Conservation (phyloP, 1,140 invertebrate species). For the Coelopa frigida region DNA sequence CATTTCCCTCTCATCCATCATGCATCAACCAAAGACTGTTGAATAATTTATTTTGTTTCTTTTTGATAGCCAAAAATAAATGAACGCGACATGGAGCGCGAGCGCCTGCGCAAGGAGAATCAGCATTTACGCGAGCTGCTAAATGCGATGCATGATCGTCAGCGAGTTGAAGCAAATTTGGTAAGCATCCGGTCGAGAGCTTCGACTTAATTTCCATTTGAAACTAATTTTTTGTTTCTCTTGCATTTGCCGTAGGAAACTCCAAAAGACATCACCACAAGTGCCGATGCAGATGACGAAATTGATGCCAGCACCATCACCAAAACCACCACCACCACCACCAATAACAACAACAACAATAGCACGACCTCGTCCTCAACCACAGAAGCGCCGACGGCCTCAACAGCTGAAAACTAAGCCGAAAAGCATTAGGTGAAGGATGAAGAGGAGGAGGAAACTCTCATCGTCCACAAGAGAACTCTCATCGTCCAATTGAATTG, state of each 20-base stretch:
- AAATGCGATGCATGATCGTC: conserved; percentile 53
- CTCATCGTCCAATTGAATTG: no score
- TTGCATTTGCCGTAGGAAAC: conserved; percentile 24
- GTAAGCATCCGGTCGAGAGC: conserved; percentile 14
- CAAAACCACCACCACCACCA: conserved; percentile 32
- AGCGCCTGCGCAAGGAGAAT: conserved; percentile 63
- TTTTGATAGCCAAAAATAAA: conserved; percentile 59
- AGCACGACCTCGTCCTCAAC: neutral
- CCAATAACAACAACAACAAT: conserved; percentile 2
- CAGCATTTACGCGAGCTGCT: conserved; percentile 63
- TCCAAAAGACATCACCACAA: conserved; percentile 30
- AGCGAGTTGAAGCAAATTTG: conserved; percentile 42
- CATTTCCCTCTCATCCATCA: neutral
- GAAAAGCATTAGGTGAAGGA: conserved; percentile 1
- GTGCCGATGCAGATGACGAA: conserved; percentile 36
- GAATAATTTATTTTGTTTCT: conserved; percentile 11
- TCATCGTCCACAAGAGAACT: no score
- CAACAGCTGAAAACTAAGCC: neutral
- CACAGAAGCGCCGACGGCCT: neutral
- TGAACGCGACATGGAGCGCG: conserved; percentile 67
- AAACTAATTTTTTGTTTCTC: neutral
- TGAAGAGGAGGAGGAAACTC: neutral
- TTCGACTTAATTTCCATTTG: conserved; percentile 3
- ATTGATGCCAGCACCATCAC: conserved; percentile 31
- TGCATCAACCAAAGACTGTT: no score